Conservation (phyloP, 2,888 invertebrate genomes). For the Andrena fulva region DNA sequence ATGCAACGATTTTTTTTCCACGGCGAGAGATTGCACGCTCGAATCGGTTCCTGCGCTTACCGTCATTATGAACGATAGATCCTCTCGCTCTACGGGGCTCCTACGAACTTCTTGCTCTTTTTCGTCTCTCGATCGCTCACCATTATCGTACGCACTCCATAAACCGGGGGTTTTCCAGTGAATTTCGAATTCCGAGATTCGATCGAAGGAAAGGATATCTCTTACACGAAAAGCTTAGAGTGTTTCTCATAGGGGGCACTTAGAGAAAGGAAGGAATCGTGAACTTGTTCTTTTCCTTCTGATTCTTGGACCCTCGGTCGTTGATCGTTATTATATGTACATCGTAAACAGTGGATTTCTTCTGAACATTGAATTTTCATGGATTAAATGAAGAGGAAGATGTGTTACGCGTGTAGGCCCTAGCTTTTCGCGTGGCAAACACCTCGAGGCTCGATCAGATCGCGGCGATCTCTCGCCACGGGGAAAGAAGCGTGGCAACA, state of each 20-base stretch:
- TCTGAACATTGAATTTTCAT: not conserved
- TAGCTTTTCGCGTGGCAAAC: constrained; percentile 40
- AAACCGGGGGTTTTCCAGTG: not conserved
- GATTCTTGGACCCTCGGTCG: too few species aligned
- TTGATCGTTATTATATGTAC: not conserved
- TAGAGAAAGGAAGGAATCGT: too few species aligned
- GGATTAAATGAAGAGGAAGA: not conserved
- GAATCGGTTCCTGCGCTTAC: constrained; percentile 40
- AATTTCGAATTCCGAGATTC: not conserved
- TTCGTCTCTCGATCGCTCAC: not conserved
- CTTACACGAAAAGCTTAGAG: not conserved
- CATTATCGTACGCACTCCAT: constrained; percentile 16
- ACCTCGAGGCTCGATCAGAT: constrained; percentile 54
- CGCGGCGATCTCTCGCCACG: constrained; percentile 36
- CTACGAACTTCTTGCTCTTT: constrained; percentile 11
- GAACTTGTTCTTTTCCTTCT: too few species aligned
- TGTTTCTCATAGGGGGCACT: too few species aligned
- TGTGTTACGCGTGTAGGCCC: not conserved
- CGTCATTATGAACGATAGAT: constrained; percentile 37
- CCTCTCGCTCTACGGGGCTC: not conserved
- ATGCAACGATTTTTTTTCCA: constrained; percentile 35
- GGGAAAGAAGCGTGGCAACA: constrained; percentile 65
- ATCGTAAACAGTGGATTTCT: not conserved
- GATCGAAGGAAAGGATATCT: not conserved
- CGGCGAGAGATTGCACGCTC: constrained; percentile 43